Base-by-base conservation (phyloP, 2,797 vertebrate genomes). In the Sarcophilus harrisii region DNA sequence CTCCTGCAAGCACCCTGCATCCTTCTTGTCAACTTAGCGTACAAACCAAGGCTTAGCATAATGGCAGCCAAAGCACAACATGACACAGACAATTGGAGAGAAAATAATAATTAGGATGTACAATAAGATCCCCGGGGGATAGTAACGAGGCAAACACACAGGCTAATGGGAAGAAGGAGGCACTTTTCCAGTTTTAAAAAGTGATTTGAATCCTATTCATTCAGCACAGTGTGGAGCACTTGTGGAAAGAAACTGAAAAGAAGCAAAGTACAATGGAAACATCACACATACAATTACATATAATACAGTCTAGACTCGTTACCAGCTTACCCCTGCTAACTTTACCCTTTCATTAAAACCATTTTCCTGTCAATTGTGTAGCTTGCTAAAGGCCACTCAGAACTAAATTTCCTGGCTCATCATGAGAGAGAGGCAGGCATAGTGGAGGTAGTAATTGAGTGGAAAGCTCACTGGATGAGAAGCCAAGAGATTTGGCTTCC, bases 31-130 rank as follows among this genome's bases (percentile, higher is more conserved):
- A 87, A 87, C 73, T 21, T 81, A 87, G 73, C 24, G 3, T 90
- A 90, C 55, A 57, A 90, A 90, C 49, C 90, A 54, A 57, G 49
- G 13, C 55, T 90, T 90, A 55, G 55, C 90, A 57, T 54, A 90
- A 90, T 90, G 73, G 54, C 52, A 90, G 90, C 55, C 90, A 90
- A 90, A 90, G 49, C 90, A 54, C 90, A 54, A 90, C 90, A 90
- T 54, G 90, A 57, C 90, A 54, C 55, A 54, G 90, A 57, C 90
- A n/a, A 57, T 57, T 90, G 90, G 90, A 90, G 90, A 90, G 90
- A 57, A 90, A 90, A 90, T 90, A 90, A 90, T 90, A 54, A 90
- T 54, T 90, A 54, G 28, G 32, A 90, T 57, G 55, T 57, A 90
- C 49, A 90, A 57, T 90, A 90, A 90, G 55, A 90, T 57, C 90